Percentiles rank a stretch among this genome's conserved stretches.
Evolutionary conservation across 2,888 invertebrate genomes (phyloP).

Genomic region (Apocheima hispidaria): DNA sequence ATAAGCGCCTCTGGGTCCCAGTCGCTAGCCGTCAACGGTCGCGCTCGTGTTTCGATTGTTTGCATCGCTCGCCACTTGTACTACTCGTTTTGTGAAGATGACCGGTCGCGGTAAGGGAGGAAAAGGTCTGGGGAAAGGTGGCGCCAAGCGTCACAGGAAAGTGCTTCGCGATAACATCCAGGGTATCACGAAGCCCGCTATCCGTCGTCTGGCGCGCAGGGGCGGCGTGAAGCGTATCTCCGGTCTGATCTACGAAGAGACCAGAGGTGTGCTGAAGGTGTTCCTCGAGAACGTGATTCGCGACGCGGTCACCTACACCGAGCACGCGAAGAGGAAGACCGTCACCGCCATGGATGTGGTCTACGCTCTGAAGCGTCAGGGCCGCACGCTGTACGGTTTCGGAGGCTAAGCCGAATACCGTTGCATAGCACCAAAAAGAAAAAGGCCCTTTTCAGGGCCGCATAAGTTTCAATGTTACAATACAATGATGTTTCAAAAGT

Average conservation of each 20-base stretch:
- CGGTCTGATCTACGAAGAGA: constrained; percentile 80
- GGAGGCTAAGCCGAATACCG: constrained; percentile 82
- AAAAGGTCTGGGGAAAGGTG: constrained; percentile 90
- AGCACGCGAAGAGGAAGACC: constrained; percentile 92
- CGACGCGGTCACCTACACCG: constrained; percentile 93
- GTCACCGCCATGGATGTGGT: constrained; percentile 94
- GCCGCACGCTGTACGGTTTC: constrained; percentile 91
- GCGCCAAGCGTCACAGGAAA: constrained; percentile 92
- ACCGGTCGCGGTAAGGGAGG: constrained; percentile 49
- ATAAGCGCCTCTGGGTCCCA: no score
- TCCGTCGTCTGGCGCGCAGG: constrained; percentile 90
- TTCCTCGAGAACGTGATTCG: constrained; percentile 94
- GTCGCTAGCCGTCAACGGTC: no score
- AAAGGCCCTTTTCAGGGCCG: neutral
- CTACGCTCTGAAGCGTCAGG: constrained; percentile 90
- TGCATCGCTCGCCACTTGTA: no score
- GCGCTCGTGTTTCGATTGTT: no score
- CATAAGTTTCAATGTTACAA: neutral
- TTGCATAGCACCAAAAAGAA: no score
- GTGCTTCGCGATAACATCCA: constrained; percentile 92
- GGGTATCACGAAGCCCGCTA: constrained; percentile 92
- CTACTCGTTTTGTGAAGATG: no score
- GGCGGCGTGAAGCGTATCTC: constrained; percentile 82
- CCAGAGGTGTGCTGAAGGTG: constrained; percentile 91
- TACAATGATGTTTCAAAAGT: neutral